These are phyloP conservation scores for Seira ritae DNA, from an alignment of 2,888 invertebrate genomes.

Conservation along the genomic window DNA sequence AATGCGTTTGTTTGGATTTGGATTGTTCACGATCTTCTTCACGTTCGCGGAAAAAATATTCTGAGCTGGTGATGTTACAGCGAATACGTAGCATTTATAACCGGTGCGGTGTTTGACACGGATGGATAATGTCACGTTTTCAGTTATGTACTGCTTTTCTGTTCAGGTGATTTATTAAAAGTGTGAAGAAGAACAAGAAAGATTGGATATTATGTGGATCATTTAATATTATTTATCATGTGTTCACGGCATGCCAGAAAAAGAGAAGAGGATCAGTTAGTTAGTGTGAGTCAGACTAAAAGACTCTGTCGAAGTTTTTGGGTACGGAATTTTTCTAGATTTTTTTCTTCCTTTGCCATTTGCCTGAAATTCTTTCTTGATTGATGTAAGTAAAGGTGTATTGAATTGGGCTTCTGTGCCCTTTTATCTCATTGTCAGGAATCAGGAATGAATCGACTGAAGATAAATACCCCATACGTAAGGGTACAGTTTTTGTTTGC, in stretches of 20 bases:
- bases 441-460: no score
- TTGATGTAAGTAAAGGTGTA: no score
- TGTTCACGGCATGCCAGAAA: background rate
- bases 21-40: background rate
- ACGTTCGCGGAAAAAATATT: background rate
- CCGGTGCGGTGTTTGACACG: constrained; percentile 40
- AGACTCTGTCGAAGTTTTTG: background rate
- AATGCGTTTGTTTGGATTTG: background rate
- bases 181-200: background rate
- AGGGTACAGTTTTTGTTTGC: constrained; percentile 16
- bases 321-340: no score
- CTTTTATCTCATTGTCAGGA: no score
- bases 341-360: no score
- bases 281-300: background rate
- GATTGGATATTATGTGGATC: no score
- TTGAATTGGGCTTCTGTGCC: no score
- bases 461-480: background rate
- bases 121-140: constrained; percentile 44
- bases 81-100: constrained; percentile 40
- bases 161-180: background rate
- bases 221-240: background rate
- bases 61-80: constrained; percentile 14
- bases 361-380: no score
- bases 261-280: background rate
- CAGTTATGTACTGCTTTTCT: background rate